Base-by-base conservation (phyloP, 2,797 vertebrate genomes). In the Salarias fasciatus region DNA sequence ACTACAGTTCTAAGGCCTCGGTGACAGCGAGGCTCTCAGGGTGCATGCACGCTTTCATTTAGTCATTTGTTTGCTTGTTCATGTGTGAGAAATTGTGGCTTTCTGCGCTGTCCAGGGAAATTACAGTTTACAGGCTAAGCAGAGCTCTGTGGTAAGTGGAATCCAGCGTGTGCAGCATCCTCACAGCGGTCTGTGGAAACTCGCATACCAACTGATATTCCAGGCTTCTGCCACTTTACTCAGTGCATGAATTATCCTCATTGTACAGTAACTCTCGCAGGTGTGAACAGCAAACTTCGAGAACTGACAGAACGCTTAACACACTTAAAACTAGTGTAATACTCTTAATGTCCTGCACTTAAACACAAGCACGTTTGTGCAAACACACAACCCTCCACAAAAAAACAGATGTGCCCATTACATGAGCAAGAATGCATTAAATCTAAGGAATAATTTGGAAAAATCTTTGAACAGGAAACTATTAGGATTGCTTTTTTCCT, bases 51-150 rank as follows among this genome's bases (percentile, higher is more conserved):
- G 24, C 7, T 0, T 72, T 75, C 38, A 55, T 53, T 60, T 49
- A 15, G 30, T 55, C 33, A 61, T 75, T 69, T 65, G 59, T 76
- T 69, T 55, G 31, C 57, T 64, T 69, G 49, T 40, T 67, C 43
- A 43, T 60, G 59, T 60, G 59, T 62, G 37, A 69, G 46, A 64
- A 18, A 36, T 45, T 54, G 47, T 36, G 11, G 56, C 42, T 56
- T 58, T 63, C 57, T 46, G 12, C 24, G 36, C 42, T n/a, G 49
- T 55, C 54, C 28, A 2, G 55, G 55, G 54, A 71, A 63, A 77
- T 79, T 29, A 60, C 31, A 63, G 62, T 38, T 41, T 36, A 52
- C 46, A 67, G 49, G 14, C 28, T 45, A 55, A 67, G 55, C 55
- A 67, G 47, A 52, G 37, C n/a, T 38, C 36, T n/a, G 14, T 13